A percentile compares a stretch with the other conserved stretches of the same genome.
Conservation (phyloP, 2,113 vertebrate species). For the Silurus meridionalis region DNA sequence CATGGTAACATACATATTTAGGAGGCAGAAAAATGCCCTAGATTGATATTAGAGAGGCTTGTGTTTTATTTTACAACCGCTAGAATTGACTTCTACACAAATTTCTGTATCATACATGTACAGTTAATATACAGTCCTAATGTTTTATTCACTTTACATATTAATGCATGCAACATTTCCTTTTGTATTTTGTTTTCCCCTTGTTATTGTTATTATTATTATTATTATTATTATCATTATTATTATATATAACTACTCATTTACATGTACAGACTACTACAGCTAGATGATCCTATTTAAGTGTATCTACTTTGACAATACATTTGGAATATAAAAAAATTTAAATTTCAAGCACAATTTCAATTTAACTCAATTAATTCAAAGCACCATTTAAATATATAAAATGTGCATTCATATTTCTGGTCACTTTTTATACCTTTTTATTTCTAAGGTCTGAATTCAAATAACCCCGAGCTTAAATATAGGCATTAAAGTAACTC, state of each 20-base stretch:
- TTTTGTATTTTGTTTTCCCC: background rate
- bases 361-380: no score
- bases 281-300: no score
- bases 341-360: no score
- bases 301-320: no score
- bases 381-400: no score
- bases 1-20: slow-evolving; percentile 7
- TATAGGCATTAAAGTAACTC: background rate
- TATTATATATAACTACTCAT: background rate
- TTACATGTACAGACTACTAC: no score
- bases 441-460: background rate
- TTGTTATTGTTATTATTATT: background rate
- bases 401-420: no score
- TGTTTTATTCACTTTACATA: background rate
- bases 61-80: background rate
- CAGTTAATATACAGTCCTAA: background rate
- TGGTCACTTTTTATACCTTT: no score
- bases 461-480: background rate
- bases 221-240: background rate
- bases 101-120: background rate
- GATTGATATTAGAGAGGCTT: background rate
- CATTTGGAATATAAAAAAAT: no score
- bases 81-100: background rate
- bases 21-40: background rate
- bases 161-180: background rate